Evolutionary conservation across 2,797 vertebrate genomes (phyloP), one percentile per base, ranked within the genome.

Genomic region (Schizopygopsis pylzovi): DNA sequence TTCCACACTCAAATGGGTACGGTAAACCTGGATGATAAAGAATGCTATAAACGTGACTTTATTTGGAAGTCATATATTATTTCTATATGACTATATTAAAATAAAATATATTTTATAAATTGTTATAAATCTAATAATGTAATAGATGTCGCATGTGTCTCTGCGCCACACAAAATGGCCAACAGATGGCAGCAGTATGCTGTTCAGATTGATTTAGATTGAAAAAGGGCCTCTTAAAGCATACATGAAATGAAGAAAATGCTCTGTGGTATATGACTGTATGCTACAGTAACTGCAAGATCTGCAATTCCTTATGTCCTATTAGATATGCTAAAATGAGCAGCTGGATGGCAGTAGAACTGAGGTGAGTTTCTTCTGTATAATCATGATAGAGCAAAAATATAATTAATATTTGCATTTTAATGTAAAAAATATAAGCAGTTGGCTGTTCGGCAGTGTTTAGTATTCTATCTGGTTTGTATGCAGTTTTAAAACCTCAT

Each of bases 131-230:
- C 83, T 76, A 28, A 33, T 68, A 84, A 70, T 45, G 12, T 43
- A 43, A 33, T 6, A 1, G 3, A 28, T 43, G 43, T 20, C 1
- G 11, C n/a, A 47, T 54, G 11, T 65, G 59, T 76, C n/a, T 72
- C 8, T 72, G 83, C 47, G 41, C n/a, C 49, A 59, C 78, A 47
- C 16, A 13, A 37, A 61, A 18, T 9, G 75, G 67, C 94, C 95
- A 92, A 89, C 93, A 96, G 95, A 95, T 95, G 95, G 90, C 95
- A 95, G 93, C 94, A 95, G 90, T 91, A 93, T 91, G 92, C 92
- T 83, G 6, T 82, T 22, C 52, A 67, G 39, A 41, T 39, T 59
- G 22, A 18, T 1, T 13, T 22, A 28, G n/a, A 4, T 20, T 20
- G 33, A 28, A 33, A 37, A 54, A 33, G 9, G 20, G 25, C 25